Evolutionary conservation across 2,888 invertebrate genomes (phyloP).

Genomic region (Unio pictorum): DNA sequence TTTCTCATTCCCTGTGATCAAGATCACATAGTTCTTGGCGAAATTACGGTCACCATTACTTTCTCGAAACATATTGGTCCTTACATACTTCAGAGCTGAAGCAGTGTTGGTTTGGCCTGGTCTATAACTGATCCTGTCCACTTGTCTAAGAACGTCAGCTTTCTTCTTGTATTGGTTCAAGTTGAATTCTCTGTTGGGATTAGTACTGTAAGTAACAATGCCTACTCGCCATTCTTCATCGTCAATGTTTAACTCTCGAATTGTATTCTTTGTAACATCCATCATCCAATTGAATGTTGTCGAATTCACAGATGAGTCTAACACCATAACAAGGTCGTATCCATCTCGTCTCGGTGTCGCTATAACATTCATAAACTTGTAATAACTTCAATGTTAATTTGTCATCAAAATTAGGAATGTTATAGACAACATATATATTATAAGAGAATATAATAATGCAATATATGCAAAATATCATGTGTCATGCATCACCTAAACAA

Average conservation of each 20-base stretch:
- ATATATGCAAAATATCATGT: no score
- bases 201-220: conserved; percentile 49
- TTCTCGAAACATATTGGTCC: conserved; percentile 46
- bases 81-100: conserved; percentile 48
- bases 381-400: no score
- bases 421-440: no score
- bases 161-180: conserved; percentile 39
- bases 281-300: conserved; percentile 47
- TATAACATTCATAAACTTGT: no score
- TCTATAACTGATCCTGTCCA: conserved; percentile 14
- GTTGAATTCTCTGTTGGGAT: conserved; percentile 49
- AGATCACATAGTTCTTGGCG: conserved; percentile 52
- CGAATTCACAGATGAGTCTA: conserved; percentile 43
- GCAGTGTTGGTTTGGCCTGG: conserved; percentile 56
- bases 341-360: conserved; percentile 19
- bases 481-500: no score
- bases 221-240: conserved; percentile 54
- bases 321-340: conserved; percentile 43
- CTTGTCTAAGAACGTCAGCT: conserved; percentile 13
- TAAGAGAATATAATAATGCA: no score
- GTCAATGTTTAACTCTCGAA: conserved; percentile 48
- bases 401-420: no score
- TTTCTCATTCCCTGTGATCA: conserved; percentile 51
- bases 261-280: conserved; percentile 34
- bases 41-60: conserved; percentile 51